Conservation (phyloP, 2,797 vertebrate species). For the Vireo griseus region DNA sequence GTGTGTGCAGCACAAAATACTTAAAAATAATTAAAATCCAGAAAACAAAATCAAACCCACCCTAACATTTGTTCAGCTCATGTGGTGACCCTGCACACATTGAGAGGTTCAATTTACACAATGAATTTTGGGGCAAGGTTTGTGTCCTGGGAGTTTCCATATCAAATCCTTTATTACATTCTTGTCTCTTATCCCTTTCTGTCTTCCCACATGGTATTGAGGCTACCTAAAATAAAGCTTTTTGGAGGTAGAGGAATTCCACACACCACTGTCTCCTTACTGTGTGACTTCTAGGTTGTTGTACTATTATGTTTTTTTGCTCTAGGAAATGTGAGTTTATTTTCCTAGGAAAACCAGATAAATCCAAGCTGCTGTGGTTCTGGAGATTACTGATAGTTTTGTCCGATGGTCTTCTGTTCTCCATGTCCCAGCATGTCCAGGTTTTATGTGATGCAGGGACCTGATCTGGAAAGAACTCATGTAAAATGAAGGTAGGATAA, state of each 20-base stretch:
- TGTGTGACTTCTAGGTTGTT: not conserved
- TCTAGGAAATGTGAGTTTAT: not conserved
- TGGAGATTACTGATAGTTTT: not conserved
- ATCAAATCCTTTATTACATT: not conserved
- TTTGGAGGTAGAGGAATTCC: not conserved
- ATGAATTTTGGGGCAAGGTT: not conserved
- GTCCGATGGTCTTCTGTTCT: not conserved
- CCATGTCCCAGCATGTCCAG: not conserved
- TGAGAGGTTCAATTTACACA: not conserved
- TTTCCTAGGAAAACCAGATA: not conserved
- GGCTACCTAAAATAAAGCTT: not conserved
- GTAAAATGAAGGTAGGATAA: not conserved
- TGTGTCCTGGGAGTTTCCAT: not conserved
- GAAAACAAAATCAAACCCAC: not conserved
- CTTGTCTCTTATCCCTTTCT: not conserved
- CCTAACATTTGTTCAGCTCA: not conserved
- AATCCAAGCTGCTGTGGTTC: not conserved
- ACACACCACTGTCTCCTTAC: not conserved
- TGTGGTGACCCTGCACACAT: fast-evolving
- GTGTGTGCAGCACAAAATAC: not conserved
- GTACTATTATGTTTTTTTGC: not conserved
- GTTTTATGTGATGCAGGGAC: not conserved
- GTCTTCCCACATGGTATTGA: not conserved
- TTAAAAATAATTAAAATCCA: not conserved
- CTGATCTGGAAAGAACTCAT: not conserved